These are phyloP conservation scores for Solen grandis DNA, from an alignment of 1,140 invertebrate species.

Conservation along the genomic window DNA sequence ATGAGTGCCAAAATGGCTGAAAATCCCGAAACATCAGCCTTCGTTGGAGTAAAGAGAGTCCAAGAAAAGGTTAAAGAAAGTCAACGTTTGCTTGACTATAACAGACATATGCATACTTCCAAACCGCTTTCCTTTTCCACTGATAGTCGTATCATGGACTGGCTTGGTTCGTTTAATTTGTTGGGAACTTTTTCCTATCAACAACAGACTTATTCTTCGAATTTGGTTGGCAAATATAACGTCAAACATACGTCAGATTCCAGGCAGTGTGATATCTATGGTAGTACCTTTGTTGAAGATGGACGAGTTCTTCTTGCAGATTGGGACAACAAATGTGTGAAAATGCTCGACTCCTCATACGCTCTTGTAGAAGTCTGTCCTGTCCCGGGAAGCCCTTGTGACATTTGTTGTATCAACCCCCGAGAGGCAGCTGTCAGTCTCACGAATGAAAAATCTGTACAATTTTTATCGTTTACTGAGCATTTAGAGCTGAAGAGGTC, in stretches of 20 bases:
- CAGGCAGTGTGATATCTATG: slow-evolving; percentile 38
- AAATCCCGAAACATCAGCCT: slow-evolving; percentile 8
- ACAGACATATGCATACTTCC: background rate
- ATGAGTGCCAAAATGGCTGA: background rate
- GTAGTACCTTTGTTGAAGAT: slow-evolving; percentile 5
- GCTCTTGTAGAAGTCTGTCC: slow-evolving; percentile 1
- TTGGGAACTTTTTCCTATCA: slow-evolving; percentile 37
- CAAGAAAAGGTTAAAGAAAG: slow-evolving; percentile 24
- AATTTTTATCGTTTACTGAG: slow-evolving; percentile 14
- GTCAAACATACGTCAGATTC: slow-evolving; percentile 18
- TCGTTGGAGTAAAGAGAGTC: slow-evolving; percentile 21
- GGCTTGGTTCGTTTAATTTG: slow-evolving; percentile 23
- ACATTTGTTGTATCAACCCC: slow-evolving; percentile 20
- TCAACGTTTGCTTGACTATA: slow-evolving; percentile 1
- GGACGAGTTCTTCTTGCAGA: slow-evolving; percentile 33
- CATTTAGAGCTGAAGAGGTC: slow-evolving; percentile 5
- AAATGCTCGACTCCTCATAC: slow-evolving; percentile 25
- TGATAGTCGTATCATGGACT: slow-evolving; percentile 24
- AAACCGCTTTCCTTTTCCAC: slow-evolving; percentile 19
- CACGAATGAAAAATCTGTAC: slow-evolving; percentile 26
- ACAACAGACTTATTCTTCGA: slow-evolving; percentile 4
- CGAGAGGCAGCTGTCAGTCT: slow-evolving; percentile 26
- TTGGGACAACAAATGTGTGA: slow-evolving; percentile 50
- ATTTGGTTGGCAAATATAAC: slow-evolving; percentile 25
- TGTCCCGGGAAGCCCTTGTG: slow-evolving; percentile 3